Evolutionary conservation across 2,888 invertebrate species (phyloP).

Genomic region (Caenorhabditis zanzibari): DNA sequence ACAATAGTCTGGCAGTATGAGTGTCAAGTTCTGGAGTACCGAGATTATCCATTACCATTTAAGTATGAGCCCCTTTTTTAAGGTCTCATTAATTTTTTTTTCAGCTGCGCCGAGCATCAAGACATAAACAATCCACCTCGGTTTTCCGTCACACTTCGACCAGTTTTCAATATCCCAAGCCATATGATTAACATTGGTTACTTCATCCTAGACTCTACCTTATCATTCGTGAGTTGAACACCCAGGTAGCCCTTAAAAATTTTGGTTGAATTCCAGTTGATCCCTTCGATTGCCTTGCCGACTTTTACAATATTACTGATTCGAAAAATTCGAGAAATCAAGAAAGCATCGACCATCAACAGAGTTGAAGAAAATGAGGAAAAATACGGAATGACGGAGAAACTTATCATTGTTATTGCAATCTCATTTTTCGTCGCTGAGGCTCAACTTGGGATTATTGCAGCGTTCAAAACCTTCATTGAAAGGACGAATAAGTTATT

Average conservation of each 20-base stretch:
- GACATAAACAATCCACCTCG: neutral
- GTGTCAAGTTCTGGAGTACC: neutral
- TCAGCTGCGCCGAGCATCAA: constrained; percentile 40
- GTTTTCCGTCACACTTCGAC: neutral
- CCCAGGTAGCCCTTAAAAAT: no score
- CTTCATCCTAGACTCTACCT: constrained; percentile 10
- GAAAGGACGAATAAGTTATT: constrained; percentile 8
- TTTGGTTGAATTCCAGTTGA: constrained; percentile 8
- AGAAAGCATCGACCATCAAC: neutral
- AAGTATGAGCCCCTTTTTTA: constrained; percentile 1
- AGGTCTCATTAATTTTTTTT: neutral
- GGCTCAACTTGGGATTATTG: constrained; percentile 16
- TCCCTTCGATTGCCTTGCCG: constrained; percentile 33
- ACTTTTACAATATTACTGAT: constrained; percentile 15
- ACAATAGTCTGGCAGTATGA: neutral
- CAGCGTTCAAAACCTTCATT: neutral
- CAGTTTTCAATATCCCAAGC: neutral
- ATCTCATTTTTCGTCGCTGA: constrained; percentile 32
- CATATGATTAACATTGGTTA: constrained; percentile 12
- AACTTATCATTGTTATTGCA: constrained; percentile 33
- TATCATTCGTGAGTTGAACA: constrained; percentile 35
- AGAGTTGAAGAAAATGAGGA: neutral
- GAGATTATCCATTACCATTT: neutral
- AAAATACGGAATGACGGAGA: constrained; percentile 19
- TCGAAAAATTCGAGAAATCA: constrained; percentile 3